Evolutionary conservation across 1,140 invertebrate species (phyloP), one percentile per base, ranked within the genome.

Genomic region (Drosophila oshimai): DNA sequence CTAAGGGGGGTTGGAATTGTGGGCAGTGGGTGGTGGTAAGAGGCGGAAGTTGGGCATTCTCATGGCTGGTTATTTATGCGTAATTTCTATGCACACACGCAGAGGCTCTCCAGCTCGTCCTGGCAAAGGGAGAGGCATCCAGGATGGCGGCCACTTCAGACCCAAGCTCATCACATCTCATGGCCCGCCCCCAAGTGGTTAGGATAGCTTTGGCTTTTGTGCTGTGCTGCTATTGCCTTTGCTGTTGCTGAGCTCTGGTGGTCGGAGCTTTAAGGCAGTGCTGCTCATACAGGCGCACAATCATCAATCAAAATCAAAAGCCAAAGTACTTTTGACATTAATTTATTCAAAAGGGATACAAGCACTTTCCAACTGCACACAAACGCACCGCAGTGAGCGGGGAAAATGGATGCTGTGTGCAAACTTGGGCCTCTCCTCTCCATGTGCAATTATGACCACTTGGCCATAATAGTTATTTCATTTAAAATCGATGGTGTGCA

Each of bases 291-390:
- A 58, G 71, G 60, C 77, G 57, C 61, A 81, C 75, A 89, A 90
- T 88, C 88, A 90, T 90, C 88, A 90, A 90, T 90, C 88, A 90
- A 90, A 90, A 90, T 90, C 88, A 90, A 89, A 88, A 78, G 83
- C 83, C 76, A 89, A 89, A 90, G 81, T 73, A 89, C 88, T 90
- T 90, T 76, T 90, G 88, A 90, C 88, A 78, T 90, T 90, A 90
- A 90, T 90, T 90, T 90, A 90, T 90, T 90, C 88, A 90, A 90
- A 90, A 77, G 88, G 87, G 87, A 83, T 87, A 69, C 71, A 76
- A 84, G 84, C 78, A 78, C 64, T 72, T 81, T 74, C 57, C 72
- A 65, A 72, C 49, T 46, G 20, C 68, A 44, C 28, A 36, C 41
- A 24, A 39, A 50, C 49, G 33, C 49, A 41, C 28, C 33, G 20